These are phyloP conservation scores for Strix aluco DNA, from an alignment of 2,113 vertebrate species.

Conservation along the genomic window DNA sequence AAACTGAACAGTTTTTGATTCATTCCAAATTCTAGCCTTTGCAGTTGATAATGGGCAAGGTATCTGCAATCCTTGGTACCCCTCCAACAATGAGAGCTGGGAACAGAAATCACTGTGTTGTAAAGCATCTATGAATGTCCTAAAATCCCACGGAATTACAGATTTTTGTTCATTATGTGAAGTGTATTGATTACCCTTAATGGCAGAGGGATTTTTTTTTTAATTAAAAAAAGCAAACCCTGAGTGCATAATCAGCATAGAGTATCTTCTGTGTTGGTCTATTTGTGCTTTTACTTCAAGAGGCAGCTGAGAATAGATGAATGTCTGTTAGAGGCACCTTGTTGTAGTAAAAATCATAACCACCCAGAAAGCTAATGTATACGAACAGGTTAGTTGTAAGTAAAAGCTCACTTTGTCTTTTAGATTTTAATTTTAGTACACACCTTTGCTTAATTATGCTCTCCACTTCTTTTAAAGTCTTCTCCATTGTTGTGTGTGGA, in stretches of 20 bases:
- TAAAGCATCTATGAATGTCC: background rate
- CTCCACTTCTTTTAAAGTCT: no score
- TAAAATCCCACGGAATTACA: background rate
- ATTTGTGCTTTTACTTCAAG: background rate
- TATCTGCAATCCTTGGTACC: background rate
- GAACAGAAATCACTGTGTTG: background rate
- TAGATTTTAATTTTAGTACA: background rate
- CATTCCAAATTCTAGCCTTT: background rate
- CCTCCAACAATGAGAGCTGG: background rate
- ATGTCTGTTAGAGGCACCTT: background rate
- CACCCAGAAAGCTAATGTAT: background rate
- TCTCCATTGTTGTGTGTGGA: no score
- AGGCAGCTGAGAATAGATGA: background rate
- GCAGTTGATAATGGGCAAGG: background rate
- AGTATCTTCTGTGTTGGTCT: background rate
- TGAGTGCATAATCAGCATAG: background rate
- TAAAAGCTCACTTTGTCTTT: background rate
- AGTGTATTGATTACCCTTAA: background rate
- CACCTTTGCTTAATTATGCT: no score
- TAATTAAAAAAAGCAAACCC: background rate
- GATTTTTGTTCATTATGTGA: background rate
- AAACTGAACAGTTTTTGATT: background rate
- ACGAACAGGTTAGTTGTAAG: background rate
- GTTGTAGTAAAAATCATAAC: background rate
- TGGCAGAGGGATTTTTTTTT: background rate